phyloP scores from a whole-genome alignment of 2,797 vertebrate genomes.

The Sebastes nivosus region DNA sequence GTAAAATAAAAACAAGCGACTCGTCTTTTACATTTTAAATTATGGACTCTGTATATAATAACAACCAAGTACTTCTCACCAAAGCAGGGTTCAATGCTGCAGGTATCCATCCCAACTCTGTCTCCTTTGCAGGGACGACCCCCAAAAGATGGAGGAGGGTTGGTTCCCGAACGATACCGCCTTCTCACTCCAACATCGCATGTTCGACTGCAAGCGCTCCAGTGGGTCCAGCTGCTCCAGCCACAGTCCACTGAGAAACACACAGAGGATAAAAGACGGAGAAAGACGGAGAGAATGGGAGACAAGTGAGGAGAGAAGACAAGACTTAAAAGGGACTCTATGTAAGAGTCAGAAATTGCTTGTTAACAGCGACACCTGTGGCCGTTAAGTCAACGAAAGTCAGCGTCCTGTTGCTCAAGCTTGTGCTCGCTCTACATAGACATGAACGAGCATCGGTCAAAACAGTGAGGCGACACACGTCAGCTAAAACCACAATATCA shows the following conservation, averaged over 20 bases:
- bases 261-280: not conserved
- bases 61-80: slow-evolving; percentile 66
- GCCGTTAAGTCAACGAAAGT: too few relatives aligned
- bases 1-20: not conserved
- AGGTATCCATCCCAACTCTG: slow-evolving; percentile 85
- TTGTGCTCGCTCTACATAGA: too few relatives aligned
- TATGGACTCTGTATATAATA: not conserved
- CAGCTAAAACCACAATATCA: too few relatives aligned
- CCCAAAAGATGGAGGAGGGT: slow-evolving; percentile 77
- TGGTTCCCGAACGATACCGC: slow-evolving; percentile 83
- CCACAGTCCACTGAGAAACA: slow-evolving; percentile 85
- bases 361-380: too few relatives aligned
- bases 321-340: not conserved
- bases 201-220: slow-evolving; percentile 88
- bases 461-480: too few relatives aligned
- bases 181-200: slow-evolving; percentile 88
- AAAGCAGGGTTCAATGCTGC: slow-evolving; percentile 86
- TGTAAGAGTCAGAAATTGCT: rapidly evolving
- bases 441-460: too few relatives aligned
- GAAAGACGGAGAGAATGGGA: not conserved
- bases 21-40: not conserved
- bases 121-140: slow-evolving; percentile 84
- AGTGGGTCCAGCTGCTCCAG: slow-evolving; percentile 90
- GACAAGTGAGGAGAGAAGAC: not conserved
- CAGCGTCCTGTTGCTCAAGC: too few relatives aligned